Evolutionary conservation across 2,888 invertebrate species (phyloP).

Genomic region (Anaspis maculata): DNA sequence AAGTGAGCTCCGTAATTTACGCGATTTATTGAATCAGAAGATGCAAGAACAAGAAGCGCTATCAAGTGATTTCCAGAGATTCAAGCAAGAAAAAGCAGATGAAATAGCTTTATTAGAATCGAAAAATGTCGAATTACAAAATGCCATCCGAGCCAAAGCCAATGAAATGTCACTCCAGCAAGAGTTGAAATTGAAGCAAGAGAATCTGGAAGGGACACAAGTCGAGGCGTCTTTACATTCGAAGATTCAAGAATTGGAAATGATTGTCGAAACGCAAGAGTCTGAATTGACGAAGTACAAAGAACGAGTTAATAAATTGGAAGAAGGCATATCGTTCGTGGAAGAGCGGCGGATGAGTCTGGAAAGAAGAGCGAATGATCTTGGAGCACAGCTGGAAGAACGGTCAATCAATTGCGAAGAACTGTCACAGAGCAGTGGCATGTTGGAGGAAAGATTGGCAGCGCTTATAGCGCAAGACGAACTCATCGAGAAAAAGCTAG

Average conservation of each 20-base stretch:
- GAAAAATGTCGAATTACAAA: conserved; percentile 35
- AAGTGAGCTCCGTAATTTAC: conserved; percentile 5
- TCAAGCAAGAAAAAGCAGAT: conserved; percentile 28
- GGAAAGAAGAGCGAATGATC: conserved; percentile 53
- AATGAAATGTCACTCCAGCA: conserved; percentile 31
- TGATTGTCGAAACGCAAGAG: conserved; percentile 66
- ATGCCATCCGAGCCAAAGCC: conserved; percentile 26
- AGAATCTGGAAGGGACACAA: conserved; percentile 10
- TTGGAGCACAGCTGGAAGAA: conserved; percentile 52
- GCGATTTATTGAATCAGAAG: conserved; percentile 18
- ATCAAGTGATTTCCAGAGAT: not conserved
- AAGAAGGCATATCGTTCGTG: conserved; percentile 55
- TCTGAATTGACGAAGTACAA: conserved; percentile 56
- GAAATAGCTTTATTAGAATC: conserved; percentile 36
- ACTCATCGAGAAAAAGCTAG: conserved; percentile 49
- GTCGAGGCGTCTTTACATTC: conserved; percentile 45
- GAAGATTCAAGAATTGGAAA: conserved; percentile 66
- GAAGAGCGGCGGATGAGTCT: conserved; percentile 53
- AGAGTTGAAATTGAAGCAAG: conserved; percentile 26
- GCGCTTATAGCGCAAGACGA: conserved; percentile 56
- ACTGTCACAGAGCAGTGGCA: conserved; percentile 54
- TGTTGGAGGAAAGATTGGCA: conserved; percentile 53
- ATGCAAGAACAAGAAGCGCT: conserved; percentile 20
- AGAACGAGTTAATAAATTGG: conserved; percentile 54
- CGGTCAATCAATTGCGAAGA: conserved; percentile 47